phyloP scores from a whole-genome alignment of 1,140 invertebrate genomes.

The Steinernema feltiae region DNA sequence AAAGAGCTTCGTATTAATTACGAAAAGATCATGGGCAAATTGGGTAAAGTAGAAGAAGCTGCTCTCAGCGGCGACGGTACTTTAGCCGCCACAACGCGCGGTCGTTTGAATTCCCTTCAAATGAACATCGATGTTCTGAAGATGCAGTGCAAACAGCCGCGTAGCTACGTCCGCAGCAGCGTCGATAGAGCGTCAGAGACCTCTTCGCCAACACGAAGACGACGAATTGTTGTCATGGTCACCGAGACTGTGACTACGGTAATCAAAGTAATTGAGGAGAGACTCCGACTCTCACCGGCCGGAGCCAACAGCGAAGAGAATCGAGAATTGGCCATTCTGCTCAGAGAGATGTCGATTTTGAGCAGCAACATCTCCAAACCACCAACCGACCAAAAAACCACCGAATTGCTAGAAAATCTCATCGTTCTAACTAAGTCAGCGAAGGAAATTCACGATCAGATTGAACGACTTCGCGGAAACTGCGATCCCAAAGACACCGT shows the following conservation, averaged over 20 bases:
- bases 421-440: not conserved
- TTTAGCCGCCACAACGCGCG: conserved; percentile 20
- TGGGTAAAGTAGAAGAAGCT: conserved; percentile 17
- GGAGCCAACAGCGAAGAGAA: conserved; percentile 17
- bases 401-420: not conserved
- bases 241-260: conserved; percentile 35
- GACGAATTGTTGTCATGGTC: conserved; percentile 27
- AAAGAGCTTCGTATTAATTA: conserved; percentile 21
- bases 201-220: not conserved
- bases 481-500: not conserved
- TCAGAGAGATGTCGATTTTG: not conserved
- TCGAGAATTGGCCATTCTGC: not conserved
- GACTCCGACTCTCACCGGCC: conserved; percentile 14
- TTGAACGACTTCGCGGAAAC: not conserved
- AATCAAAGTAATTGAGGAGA: conserved; percentile 35
- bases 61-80: conserved; percentile 17
- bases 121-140: conserved; percentile 36
- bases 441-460: not conserved
- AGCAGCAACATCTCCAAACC: not conserved
- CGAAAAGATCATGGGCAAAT: conserved; percentile 24
- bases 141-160: conserved; percentile 24
- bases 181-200: conserved; percentile 10
- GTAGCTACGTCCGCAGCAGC: conserved; percentile 31
- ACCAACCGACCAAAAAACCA: not conserved
- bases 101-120: conserved; percentile 23